phyloP scores from a whole-genome alignment of 2,888 invertebrate species.

The Thelaira solivaga region DNA sequence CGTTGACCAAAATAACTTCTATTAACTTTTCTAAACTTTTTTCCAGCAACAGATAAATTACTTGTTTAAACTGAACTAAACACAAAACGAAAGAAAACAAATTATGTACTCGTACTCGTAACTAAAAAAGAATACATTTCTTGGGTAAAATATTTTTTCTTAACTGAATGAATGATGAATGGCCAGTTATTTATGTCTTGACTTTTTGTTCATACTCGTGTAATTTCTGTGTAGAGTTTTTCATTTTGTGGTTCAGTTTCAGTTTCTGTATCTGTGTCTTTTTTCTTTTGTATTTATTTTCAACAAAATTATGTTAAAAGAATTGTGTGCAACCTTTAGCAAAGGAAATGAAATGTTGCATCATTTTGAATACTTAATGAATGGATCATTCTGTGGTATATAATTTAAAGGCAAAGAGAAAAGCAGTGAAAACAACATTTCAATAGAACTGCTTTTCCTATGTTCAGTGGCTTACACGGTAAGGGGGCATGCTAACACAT shows the following conservation, averaged over 20 bases:
- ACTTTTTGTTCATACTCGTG: background rate
- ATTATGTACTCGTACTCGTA: too few species aligned
- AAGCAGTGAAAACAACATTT: too few species aligned
- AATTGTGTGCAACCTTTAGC: background rate
- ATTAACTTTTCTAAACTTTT: slow-evolving; percentile 29
- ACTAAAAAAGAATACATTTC: background rate
- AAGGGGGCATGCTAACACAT: too few species aligned
- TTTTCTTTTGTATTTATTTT: background rate
- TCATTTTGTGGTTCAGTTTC: too few species aligned
- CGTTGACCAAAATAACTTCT: slow-evolving; percentile 40
- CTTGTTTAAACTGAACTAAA: too few species aligned
- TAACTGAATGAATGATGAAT: slow-evolving; percentile 5
- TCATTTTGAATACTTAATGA: background rate
- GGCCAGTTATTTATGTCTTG: background rate
- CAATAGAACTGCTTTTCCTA: too few species aligned
- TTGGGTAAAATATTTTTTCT: slow-evolving; percentile 4
- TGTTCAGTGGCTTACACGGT: too few species aligned
- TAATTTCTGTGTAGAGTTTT: background rate
- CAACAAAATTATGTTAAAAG: background rate
- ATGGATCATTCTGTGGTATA: too few species aligned
- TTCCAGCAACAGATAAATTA: too few species aligned
- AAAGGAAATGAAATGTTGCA: background rate
- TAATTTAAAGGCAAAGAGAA: too few species aligned
- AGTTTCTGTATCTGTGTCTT: too few species aligned
- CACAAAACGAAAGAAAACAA: background rate